Base-by-base conservation (phyloP, 92 coral and sea anemone genomes). In the Anthopleura xanthogrammica region DNA sequence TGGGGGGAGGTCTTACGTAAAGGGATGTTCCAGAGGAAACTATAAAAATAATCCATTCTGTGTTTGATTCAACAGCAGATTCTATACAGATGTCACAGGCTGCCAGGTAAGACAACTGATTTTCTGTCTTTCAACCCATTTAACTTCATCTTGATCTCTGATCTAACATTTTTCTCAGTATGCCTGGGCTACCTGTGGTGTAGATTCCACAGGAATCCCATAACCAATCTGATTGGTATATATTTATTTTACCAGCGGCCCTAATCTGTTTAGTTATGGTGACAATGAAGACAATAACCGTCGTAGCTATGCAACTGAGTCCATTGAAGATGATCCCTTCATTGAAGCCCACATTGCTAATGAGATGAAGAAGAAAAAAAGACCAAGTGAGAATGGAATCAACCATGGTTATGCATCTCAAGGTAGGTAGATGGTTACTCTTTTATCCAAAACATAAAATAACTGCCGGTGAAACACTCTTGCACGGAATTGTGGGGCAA, bases 281-380 rank as follows among this genome's bases (percentile, higher is more conserved):
- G 97, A 87, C 20, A 92, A 88, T 19, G 97, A 92, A 83, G 85
- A 79, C 48, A 83, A 87, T 17, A 70, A 75, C 12, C 89, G 91
- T 50, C 99, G 97, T 52, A 96, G 99, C 81, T 93, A 78, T 76
- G 89, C 91, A 11, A 82, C 90, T 64, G 95, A 91, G 78, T 91
- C 97, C 0, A 92, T 96, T 12, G 99, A 96, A 86, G 99, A 96
- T 64, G 99, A 96, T 81, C 99, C 99, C 3, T 96, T 96, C 62
- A 93, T 92, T 65, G 95, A 88, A 23, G 99, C 99, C 2, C 93
- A 90, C 79, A 83, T 87, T 24, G 98, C 92, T 0, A 90, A 90
- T n/a, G 87, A 89, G 10, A 91, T 84, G 52, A 91, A 87, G 62
- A 94, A 91, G 86, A 94, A 90, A 84, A 85, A 90, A 40, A 92